phyloP scores from a whole-genome alignment of 2,888 invertebrate genomes.

The Zelleria hepariella region DNA sequence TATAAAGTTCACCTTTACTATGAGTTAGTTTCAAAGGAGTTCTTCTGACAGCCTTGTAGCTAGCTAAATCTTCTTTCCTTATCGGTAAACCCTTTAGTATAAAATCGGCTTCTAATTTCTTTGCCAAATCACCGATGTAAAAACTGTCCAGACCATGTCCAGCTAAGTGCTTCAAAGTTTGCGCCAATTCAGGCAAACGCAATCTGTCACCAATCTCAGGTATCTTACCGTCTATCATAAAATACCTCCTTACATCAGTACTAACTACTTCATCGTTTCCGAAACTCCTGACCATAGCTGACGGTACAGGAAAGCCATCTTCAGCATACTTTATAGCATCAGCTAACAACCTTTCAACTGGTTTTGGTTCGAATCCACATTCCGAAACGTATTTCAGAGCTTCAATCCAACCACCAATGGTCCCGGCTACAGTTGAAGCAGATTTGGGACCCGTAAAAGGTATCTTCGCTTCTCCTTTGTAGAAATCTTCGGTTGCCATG shows the following conservation, averaged over 20 bases:
- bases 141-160: constrained; percentile 48
- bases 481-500: constrained; percentile 41
- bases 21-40: constrained; percentile 41
- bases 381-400: constrained; percentile 50
- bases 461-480: constrained; percentile 30
- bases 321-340: constrained; percentile 57
- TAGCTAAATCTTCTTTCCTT: constrained; percentile 43
- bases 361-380: constrained; percentile 42
- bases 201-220: constrained; percentile 39
- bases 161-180: constrained; percentile 36
- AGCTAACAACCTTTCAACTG: constrained; percentile 34
- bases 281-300: constrained; percentile 19
- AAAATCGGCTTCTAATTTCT: constrained; percentile 46
- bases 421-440: constrained; percentile 53
- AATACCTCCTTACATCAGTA: constrained; percentile 24
- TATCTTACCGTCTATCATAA: constrained; percentile 31
- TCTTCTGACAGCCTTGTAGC: constrained; percentile 41
- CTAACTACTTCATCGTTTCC: no score
- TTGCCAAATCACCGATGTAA: constrained; percentile 46
- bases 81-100: constrained; percentile 43
- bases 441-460: constrained; percentile 46
- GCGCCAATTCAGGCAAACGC: constrained; percentile 42
- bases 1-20: constrained; percentile 43
- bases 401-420: constrained; percentile 58
- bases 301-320: constrained; percentile 43